Evolutionary conservation across 2,888 invertebrate species (phyloP), one percentile per base, ranked within the genome.

Genomic region (Didymodactylos carnosus): DNA sequence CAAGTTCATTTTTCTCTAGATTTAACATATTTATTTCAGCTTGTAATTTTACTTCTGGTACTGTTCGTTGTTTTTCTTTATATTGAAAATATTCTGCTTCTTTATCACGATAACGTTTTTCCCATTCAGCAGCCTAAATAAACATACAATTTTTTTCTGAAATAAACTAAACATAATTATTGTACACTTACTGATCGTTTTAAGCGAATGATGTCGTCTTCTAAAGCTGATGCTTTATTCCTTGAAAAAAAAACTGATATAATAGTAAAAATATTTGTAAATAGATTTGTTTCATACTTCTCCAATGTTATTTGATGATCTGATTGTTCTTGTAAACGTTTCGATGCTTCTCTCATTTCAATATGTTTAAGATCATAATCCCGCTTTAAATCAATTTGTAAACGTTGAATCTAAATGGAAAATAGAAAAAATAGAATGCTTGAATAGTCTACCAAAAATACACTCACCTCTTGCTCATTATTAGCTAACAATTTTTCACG

Each of bases 311-410:
- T 78, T 71, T 80, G 79, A 77, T 84, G 83, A 71, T 83, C 81
- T 77, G 81, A 83, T 75, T 84, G 83, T 51, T 82, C 81, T 77
- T 82, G 81, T 78, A 83, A 78, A 53, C 83, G 77, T 13, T 80
- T 78, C 14, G 83, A 83, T 1, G 82, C 83, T 73, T 83, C 83
- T 73, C 82, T 81, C 78, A 83, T 78, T 76, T 84, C 84, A 72
- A 79, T 79, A 71, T 82, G 76, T 76, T 81, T 82, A 23, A 80
- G 77, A 72, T 83, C 82, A 77, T 82, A 81, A 73, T 83, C 82
- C 43, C 81, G 76, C 74, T 82, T 79, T 46, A 82, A 77, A 43
- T 82, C 82, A 29, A 77, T 76, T 69, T 80, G 77, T 69, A 82
- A 77, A 46, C 80, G 78, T 75, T 78, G 76, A 69, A 82, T 79